Evolutionary conservation across 1,140 invertebrate species (phyloP), one percentile per base, ranked within the genome.

Genomic region (Drosophila sp.): DNA sequence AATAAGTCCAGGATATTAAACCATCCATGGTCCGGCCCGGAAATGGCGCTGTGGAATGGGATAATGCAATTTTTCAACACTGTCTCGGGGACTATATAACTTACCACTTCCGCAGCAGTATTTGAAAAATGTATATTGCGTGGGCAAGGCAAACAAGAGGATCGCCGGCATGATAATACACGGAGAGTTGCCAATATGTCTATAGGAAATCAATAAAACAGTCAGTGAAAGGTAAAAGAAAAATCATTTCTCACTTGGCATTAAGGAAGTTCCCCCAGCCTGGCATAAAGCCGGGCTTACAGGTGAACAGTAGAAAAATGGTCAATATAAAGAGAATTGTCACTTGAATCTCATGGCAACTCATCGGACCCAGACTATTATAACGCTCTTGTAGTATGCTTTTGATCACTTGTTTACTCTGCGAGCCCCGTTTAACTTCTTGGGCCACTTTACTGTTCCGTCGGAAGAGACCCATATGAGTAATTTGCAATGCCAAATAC

Each of bases 221-320:
- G 29, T 17, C 17, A 17, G 25, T 1, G 7, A 33, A 27, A 6
- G 2, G 38, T 17, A 40, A 23, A 29, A 25, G 4, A 7, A 29
- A 32, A 5, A 8, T 10, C 30, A 93, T 8, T 70, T 54, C 72
- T 72, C 50, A 90, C 86, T 72, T 60, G 1, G 63, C 60, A 33
- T 72, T 62, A 0, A 90, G 6, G 0, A 71, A 2, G 7, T 75
- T 29, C 0, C 7, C 58, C 90, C 90, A 91, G 2, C 90, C 90
- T 0, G 5, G 5, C 4, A 85, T 33, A 29, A 91, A 76, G 0
- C 83, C 96, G 0, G 98, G 97, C 35, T 95, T 95, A 27, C 96
- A 94, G 87, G 97, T 96, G 91, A 98, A 95, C 95, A 97, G 98
- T 29, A 98, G 90, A 33, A 96, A 55, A 7, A 98, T 94, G 1